Conservation (phyloP, 64 coral and sea anemone species). For the Stichodactyla helianthus region DNA sequence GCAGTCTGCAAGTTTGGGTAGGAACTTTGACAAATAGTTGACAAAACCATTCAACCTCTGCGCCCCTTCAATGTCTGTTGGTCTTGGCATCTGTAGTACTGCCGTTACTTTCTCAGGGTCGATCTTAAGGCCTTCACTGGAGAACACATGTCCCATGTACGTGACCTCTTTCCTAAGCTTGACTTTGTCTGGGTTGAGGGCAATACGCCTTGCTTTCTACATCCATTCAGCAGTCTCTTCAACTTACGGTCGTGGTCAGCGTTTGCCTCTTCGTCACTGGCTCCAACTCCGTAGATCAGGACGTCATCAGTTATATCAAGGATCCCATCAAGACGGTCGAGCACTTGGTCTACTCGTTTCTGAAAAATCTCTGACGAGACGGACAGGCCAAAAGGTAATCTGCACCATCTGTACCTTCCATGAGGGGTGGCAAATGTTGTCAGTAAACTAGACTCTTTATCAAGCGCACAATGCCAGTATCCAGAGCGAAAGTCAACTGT, state of each 20-base stretch:
- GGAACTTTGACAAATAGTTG: not conserved
- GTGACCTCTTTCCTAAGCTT: not conserved
- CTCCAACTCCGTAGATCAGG: not conserved
- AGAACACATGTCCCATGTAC: not conserved
- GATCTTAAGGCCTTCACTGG: not conserved
- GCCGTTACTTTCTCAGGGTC: not conserved
- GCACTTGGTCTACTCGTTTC: not conserved
- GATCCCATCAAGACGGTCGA: not conserved
- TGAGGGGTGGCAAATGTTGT: no score
- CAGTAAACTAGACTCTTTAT: no score
- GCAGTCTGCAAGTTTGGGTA: no score
- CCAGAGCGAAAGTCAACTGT: not conserved
- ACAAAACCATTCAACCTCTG: constrained; percentile 12
- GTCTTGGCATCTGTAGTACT: not conserved
- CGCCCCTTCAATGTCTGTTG: not conserved
- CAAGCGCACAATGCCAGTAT: constrained; percentile 20
- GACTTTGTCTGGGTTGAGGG: not conserved
- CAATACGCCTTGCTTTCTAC: not conserved
- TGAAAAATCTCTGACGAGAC: not conserved
- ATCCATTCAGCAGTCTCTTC: not conserved
- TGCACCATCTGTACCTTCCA: no score
- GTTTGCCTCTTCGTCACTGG: constrained; percentile 19
- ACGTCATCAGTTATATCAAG: no score
- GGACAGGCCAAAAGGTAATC: not conserved
- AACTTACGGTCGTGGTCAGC: constrained; percentile 21